phyloP scores from a whole-genome alignment of 2,888 invertebrate species.

The Ceramica pisi region DNA sequence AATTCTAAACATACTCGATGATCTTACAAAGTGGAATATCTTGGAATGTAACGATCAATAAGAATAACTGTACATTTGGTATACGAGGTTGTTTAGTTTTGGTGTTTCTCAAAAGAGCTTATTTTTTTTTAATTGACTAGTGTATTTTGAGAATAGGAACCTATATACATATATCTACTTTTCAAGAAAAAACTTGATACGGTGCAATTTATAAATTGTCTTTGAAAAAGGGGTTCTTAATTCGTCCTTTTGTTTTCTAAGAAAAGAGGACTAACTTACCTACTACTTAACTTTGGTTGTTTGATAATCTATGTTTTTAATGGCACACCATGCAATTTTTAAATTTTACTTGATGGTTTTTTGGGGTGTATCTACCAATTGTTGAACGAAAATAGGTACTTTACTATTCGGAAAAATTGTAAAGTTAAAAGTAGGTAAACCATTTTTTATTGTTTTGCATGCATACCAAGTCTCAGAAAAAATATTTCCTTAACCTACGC shows the following conservation, averaged over 20 bases:
- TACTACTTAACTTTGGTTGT: neutral
- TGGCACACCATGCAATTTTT: too few relatives aligned
- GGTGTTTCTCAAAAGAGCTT: neutral
- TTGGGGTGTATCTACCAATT: too few relatives aligned
- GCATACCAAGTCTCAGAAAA: conserved; percentile 8
- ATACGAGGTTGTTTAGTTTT: neutral
- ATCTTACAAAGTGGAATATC: conserved; percentile 56
- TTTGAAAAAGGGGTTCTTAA: too few relatives aligned
- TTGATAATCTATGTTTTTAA: neutral
- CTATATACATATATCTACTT: too few relatives aligned
- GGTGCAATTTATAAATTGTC: too few relatives aligned
- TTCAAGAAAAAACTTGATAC: neutral
- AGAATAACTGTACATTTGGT: conserved; percentile 32
- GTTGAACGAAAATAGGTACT: too few relatives aligned
- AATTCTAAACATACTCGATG: conserved; percentile 59
- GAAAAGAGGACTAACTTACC: neutral
- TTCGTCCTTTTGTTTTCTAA: too few relatives aligned
- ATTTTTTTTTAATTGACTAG: neutral
- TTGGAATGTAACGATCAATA: conserved; percentile 52
- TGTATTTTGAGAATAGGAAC: neutral
- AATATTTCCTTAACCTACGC: neutral
- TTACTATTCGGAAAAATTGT: too few relatives aligned
- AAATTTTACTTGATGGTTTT: too few relatives aligned
- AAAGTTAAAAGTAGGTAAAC: too few relatives aligned
- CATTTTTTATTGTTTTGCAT: neutral